These are phyloP conservation scores for Coptodon bakossiorum DNA, from an alignment of 2,113 vertebrate genomes.

Conservation along the genomic window DNA sequence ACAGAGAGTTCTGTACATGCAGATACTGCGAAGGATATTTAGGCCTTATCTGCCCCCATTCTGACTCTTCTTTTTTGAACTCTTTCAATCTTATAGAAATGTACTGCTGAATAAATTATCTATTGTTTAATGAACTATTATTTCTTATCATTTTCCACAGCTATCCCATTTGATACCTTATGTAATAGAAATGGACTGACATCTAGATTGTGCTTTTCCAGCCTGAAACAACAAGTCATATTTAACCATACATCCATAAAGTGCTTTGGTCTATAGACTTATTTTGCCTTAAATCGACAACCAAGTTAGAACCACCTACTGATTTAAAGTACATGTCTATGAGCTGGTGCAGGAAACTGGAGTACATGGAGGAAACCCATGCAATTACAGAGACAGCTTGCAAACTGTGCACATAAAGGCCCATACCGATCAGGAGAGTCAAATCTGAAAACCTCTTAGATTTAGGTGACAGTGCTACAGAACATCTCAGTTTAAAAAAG, in stretches of 20 bases:
- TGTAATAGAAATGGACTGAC: not conserved
- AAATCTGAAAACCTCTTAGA: not conserved
- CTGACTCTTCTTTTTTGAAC: not conserved
- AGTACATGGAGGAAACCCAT: not conserved
- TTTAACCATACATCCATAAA: not conserved
- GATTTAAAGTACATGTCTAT: not conserved
- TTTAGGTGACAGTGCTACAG: not conserved
- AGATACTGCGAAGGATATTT: not conserved
- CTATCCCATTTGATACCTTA: not conserved
- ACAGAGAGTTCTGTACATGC: not conserved
- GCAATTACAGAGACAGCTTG: not conserved
- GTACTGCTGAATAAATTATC: fast-evolving
- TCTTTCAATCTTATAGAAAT: not conserved
- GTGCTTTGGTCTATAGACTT: not conserved
- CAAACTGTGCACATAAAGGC: not conserved
- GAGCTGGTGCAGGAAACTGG: not conserved
- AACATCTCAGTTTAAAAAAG: not conserved
- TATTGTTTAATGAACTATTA: not conserved
- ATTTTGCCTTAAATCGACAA: not conserved
- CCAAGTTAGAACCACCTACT: not conserved
- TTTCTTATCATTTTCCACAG: not conserved
- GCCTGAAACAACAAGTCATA: not conserved
- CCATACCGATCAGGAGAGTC: not conserved
- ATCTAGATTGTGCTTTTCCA: not conserved
- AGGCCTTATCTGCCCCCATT: not conserved